Conservation (phyloP, 2,888 invertebrate species). For the Cantharis rufa region DNA sequence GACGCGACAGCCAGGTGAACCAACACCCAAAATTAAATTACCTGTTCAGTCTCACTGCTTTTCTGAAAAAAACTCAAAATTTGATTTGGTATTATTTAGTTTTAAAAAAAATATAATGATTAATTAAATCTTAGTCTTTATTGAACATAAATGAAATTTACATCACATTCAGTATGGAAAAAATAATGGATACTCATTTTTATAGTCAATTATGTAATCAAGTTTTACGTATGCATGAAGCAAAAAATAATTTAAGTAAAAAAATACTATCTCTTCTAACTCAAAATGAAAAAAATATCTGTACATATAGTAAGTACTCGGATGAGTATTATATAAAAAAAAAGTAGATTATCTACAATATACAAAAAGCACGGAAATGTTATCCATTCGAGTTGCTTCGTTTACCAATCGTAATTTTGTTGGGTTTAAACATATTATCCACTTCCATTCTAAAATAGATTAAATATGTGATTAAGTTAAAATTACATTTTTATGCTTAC, state of each 20-base stretch:
- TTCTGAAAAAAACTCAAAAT: background rate
- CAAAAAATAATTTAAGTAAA: slow-evolving; percentile 18
- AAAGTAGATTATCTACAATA: background rate
- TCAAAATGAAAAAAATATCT: slow-evolving; percentile 1
- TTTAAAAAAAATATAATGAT: too few relatives aligned
- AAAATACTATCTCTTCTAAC: slow-evolving; percentile 19
- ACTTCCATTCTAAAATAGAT: slow-evolving; percentile 65
- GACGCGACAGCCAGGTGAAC: background rate
- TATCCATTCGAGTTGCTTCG: slow-evolving; percentile 53
- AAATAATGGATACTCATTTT: background rate
- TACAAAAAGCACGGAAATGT: slow-evolving; percentile 5
- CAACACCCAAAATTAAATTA: background rate
- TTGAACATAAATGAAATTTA: background rate
- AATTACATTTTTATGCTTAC: slow-evolving; percentile 53
- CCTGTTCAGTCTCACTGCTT: background rate
- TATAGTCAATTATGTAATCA: background rate
- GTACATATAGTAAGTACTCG: background rate
- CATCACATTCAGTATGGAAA: background rate
- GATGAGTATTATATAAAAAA: background rate
- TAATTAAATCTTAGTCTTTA: background rate
- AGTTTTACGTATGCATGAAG: slow-evolving; percentile 5
- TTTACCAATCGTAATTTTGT: slow-evolving; percentile 64
- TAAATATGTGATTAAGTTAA: background rate
- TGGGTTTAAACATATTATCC: slow-evolving; percentile 70
- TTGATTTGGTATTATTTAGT: background rate